A percentile compares a stretch with the other conserved stretches of the same genome.
phyloP scores from a whole-genome alignment of 92 coral and sea anemone genomes.

The Paragorgia papillata region DNA sequence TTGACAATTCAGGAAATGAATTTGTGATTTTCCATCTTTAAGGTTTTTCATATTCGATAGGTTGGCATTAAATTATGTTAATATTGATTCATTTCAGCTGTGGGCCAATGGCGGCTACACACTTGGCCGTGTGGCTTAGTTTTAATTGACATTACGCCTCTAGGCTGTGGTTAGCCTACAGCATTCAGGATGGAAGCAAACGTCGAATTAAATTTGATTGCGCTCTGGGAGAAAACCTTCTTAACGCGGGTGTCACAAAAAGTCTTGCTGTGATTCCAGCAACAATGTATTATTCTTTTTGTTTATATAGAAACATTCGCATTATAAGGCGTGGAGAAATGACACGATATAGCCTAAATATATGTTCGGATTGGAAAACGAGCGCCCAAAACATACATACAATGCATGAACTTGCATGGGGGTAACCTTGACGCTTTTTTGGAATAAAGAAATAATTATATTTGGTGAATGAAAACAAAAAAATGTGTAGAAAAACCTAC shows the following conservation, averaged over 20 bases:
- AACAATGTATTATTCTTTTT: too few relatives aligned
- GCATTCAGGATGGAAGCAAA: slow-evolving; percentile 10
- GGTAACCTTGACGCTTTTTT: too few relatives aligned
- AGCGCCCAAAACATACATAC: too few relatives aligned
- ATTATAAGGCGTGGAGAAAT: too few relatives aligned
- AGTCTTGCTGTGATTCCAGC: too few relatives aligned
- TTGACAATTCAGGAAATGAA: slow-evolving; percentile 4
- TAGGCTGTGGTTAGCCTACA: background rate
- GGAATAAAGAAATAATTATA: background rate
- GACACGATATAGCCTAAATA: too few relatives aligned
- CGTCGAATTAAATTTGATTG: slow-evolving; percentile 33
- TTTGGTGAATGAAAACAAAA: background rate
- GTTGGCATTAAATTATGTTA: slow-evolving; percentile 32
- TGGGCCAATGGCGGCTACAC: slow-evolving; percentile 22
- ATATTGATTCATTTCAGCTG: slow-evolving; percentile 30
- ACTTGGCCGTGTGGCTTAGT: slow-evolving; percentile 29
- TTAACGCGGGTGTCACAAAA: too few relatives aligned
- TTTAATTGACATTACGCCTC: slow-evolving; percentile 24
- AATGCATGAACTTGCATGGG: too few relatives aligned
- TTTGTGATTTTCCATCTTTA: background rate
- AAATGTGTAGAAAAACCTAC: background rate
- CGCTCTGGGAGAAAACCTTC: slow-evolving; percentile 2
- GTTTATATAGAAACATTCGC: too few relatives aligned
- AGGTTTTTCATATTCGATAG: slow-evolving; percentile 2
- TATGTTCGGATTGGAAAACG: too few relatives aligned